Conservation (phyloP, 2,113 vertebrate species). For the Spea multiplicata region DNA sequence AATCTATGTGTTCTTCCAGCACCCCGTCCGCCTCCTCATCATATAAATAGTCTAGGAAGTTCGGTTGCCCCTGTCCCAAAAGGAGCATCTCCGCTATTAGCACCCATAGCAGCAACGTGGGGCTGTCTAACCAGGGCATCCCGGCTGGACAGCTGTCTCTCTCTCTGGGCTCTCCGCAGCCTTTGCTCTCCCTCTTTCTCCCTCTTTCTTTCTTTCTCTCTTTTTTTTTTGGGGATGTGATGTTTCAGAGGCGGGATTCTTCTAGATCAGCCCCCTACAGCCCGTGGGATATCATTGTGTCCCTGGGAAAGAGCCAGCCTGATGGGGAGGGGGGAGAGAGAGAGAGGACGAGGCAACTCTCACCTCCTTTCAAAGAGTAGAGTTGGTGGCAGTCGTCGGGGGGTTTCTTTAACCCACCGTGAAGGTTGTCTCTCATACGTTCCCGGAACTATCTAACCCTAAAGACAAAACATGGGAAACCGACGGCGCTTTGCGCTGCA, state of each 20-base stretch:
- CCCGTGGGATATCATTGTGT: conserved; percentile 43
- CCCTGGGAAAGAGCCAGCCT: conserved; percentile 39
- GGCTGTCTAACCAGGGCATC: conserved; percentile 39
- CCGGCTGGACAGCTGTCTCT: conserved; percentile 19
- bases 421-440: not conserved
- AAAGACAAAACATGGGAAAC: not conserved
- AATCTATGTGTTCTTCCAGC: conserved; percentile 63
- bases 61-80: conserved; percentile 56
- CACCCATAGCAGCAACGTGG: conserved; percentile 51
- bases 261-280: conserved; percentile 42
- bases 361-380: not conserved
- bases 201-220: conserved; percentile 17
- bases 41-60: conserved; percentile 64
- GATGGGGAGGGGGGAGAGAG: conserved; percentile 24
- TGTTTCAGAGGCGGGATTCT: conserved; percentile 38
- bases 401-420: not conserved
- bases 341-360: conserved; percentile 14
- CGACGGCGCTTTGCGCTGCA: too few relatives aligned
- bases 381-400: not conserved
- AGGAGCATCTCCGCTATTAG: conserved; percentile 52
- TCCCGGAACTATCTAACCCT: not conserved
- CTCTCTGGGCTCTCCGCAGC: not conserved
- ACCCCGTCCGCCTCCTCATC: conserved; percentile 63
- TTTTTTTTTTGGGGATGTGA: conserved; percentile 51
- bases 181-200: conserved; percentile 17